Evolutionary conservation across 2,113 vertebrate genomes (phyloP), one percentile per base, ranked within the genome.

Genomic region (Corythornis madagascariensis): DNA sequence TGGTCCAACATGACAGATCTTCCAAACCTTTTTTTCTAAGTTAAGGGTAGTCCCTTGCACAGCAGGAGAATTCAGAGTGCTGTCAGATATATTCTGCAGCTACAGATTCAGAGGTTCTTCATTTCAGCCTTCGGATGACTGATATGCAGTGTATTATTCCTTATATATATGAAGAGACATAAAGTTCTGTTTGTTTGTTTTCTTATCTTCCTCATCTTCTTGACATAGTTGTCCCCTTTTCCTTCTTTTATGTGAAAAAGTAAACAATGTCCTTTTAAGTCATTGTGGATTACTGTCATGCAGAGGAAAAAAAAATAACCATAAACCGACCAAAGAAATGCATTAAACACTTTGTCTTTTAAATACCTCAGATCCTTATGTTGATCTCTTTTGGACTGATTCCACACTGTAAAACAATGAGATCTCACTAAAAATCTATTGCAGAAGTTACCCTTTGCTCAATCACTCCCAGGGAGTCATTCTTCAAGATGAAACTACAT

Each of bases 261-360:
- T n/a, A 77, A 93, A 86, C 25, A 93, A 82, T 53, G 59, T 71
- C 71, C 69, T 84, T 95, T 83, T 48, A 79, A 88, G 48, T 22
- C 50, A 66, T 45, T 43, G 12, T 63, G 48, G 28, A 43, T 88
- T 82, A 28, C 71, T 81, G 73, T 78, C 75, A 83, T 53, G 15
- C 50, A 88, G 21, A 66, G 10, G 35, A 29, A 87, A 81, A 81
- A 81, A 77, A 85, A 80, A 67, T 16, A 60, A 60, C 20, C 15
- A 55, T 31, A 64, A 75, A 26, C 29, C 70, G 77, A 89, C 5
- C 3, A 80, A 89, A 70, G 16, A 21, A 74, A 42, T 52, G 38
- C 11, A 71, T 59, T 53, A 91, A 91, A 91, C 66, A 42, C 16
- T 28, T 61, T 9, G 0, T 65, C 53, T 89, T 82, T 50, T 69